Base-by-base conservation (phyloP, 1,140 invertebrate species). In the Formica selysi region DNA sequence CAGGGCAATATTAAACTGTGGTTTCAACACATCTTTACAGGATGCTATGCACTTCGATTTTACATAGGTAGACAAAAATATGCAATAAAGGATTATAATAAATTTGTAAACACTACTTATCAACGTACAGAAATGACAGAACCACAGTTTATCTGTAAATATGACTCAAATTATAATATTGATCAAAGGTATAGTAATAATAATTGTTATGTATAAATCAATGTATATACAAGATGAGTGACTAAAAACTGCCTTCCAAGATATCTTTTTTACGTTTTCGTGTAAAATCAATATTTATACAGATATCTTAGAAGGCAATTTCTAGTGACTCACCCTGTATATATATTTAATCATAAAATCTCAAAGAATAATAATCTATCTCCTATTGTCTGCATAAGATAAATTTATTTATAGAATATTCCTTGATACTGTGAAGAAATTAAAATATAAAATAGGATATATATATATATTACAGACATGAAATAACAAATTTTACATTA, bases 41-140 rank as follows among this genome's bases (percentile, higher is more conserved):
- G 79, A 61, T 83, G 79, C 11, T 83, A 83, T 19, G 54, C 54
- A 22, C 7, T 83, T 48, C 36, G 13, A 1, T 83, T 74, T 83
- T 11, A 44, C 8, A 13, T 73, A 10, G 26, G 2, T 48, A 26
- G 22, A 4, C 13, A 22, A 3, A 44, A 11, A 22, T 74, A 83
- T 26, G 16, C 36, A 62, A 29, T 36, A 62, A 26, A 19, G 4
- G n/a, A 6, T 5, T 13, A 57, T 1, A 7, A 57, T 1, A 7
- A 0, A 29, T 68, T 70, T 67, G 4, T 74, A n/a, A 48, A 74
- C 2, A 62, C 68, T 26, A 36, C 11, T 74, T 73, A 83, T 74
- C 26, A 22, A 61, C 26, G 19, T 62, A 26, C 5, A 3, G 36
- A 83, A 83, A 22, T 70, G n/a, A 29, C 1, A 5, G 78, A 41